Evolutionary conservation across 2,888 invertebrate genomes (phyloP), one percentile per base, ranked within the genome.

Genomic region (Scaptodrosophila latifasciaeformis): DNA sequence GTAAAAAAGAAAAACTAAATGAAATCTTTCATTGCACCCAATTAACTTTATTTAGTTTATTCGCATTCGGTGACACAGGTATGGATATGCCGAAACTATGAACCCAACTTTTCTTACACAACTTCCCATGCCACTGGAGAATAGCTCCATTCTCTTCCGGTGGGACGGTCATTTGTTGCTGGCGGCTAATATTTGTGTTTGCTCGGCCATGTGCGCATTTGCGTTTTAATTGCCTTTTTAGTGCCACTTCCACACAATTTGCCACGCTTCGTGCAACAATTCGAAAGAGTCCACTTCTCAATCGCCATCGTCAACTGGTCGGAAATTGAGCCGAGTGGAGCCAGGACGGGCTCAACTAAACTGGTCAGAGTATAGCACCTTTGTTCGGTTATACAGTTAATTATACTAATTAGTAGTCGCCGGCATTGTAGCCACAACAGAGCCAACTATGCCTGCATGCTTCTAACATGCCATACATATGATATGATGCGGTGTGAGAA

Each of bases 191-290:
- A n/a, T n/a, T 2, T 31, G 2, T 4, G n/a, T 34, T 6, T 9
- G 39, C 31, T 48, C 18, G 10, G 19, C 61, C 52, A 49, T 49
- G 57, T 59, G 57, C 59, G 57, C 62, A 55, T 71, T 80, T 77
- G 68, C 62, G 62, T 69, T 80, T 80, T 78, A 81, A 81, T 81
- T 77, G 78, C 80, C 82, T 74, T 81, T 81, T 71, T 71, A 76
- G 74, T 67, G 80, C 65, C 80, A 77, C 80, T 69, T 80, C 75
- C 81, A 80, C 61, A 70, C 78, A 80, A 74, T 81, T 81, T 75
- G 74, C 71, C 71, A 78, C 71, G 75, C 75, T 76, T 68, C 78
- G 81, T 66, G 64, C 74, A 66, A 66, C 81, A 80, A 76, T 70
- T 77, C 81, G 74, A 74, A 74, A 79, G 68, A 66, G 53, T 43